Evolutionary conservation across 2,797 vertebrate genomes (phyloP), one percentile per base, ranked within the genome.

Genomic region (Antennarius maculatus): DNA sequence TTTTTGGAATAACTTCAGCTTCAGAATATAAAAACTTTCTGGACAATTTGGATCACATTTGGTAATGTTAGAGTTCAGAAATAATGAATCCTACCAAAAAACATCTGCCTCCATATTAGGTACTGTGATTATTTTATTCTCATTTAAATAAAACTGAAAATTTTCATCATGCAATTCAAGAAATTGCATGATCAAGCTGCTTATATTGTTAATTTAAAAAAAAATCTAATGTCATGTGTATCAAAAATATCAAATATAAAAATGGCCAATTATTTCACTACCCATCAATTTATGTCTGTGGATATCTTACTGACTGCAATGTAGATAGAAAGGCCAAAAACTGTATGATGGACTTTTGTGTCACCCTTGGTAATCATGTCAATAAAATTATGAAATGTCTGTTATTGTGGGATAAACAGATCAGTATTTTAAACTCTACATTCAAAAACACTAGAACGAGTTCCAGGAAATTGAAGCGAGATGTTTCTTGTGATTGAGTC

Each of bases 401-500:
- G 14, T 50, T 52, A 49, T 53, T 66, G 54, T 7, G 7, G 43
- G 45, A 13, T 8, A 77, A 60, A 49, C 43, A 34, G 23, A 23
- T 41, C 60, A 41, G 11, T 27, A 17, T 39, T 17, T 52, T 34
- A 46, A 14, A 58, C 29, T 50, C 5, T 62, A 14, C 29, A 47
- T 54, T 17, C 29, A 1, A 11, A 13, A 49, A 64, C 27, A 51
- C 34, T 13, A 23, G 16, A 39, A 52, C 15, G 28, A 27, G 56
- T 54, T 39, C 27, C 9, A 34, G 31, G 15, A 70, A 76, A 66
- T 41, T 47, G 7, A 50, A 27, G 18, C 55, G 61, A 34, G 37
- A 43, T 59, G 37, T 51, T 50, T 39, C 55, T 54, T 42, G 34
- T 17, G 46, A 39, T 76, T 69, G 74, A 69, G 34, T 58, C 45